phyloP scores from a whole-genome alignment of 1,140 invertebrate species.

The Euwallacea fornicatus region DNA sequence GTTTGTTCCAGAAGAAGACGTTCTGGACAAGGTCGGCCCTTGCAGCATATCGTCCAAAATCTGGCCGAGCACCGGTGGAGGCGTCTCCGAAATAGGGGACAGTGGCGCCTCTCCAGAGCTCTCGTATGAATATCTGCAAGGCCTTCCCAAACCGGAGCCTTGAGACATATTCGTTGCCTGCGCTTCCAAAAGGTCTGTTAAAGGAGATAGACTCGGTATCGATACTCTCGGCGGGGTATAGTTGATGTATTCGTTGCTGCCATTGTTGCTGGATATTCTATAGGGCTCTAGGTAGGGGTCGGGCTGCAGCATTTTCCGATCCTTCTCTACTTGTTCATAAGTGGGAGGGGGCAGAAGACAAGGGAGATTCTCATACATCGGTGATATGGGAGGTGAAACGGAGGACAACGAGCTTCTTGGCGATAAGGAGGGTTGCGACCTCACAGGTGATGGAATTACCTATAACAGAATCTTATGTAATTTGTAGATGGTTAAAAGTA shows the following conservation, averaged over 20 bases:
- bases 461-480: background rate
- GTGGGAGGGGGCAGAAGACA: conserved; percentile 67
- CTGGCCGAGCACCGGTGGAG: conserved; percentile 62
- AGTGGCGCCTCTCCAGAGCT: conserved; percentile 61
- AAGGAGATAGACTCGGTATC: conserved; percentile 46
- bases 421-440: conserved; percentile 71
- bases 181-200: conserved; percentile 48
- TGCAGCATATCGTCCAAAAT: conserved; percentile 57
- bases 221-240: conserved; percentile 41
- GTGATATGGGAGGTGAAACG: conserved; percentile 81
- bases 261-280: conserved; percentile 51
- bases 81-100: conserved; percentile 73
- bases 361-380: conserved; percentile 66
- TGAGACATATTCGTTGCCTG: conserved; percentile 47
- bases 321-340: conserved; percentile 65
- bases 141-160: conserved; percentile 61
- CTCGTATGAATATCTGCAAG: conserved; percentile 53
- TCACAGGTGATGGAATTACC: conserved; percentile 59
- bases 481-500: background rate
- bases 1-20: conserved; percentile 67
- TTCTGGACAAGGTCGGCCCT: conserved; percentile 58
- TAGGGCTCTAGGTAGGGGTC: conserved; percentile 56
- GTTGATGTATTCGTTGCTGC: conserved; percentile 43
- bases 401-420: conserved; percentile 84
- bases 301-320: conserved; percentile 47